Base-by-base conservation (phyloP, 2,888 invertebrate genomes). In the Drosophila mayaguana region DNA sequence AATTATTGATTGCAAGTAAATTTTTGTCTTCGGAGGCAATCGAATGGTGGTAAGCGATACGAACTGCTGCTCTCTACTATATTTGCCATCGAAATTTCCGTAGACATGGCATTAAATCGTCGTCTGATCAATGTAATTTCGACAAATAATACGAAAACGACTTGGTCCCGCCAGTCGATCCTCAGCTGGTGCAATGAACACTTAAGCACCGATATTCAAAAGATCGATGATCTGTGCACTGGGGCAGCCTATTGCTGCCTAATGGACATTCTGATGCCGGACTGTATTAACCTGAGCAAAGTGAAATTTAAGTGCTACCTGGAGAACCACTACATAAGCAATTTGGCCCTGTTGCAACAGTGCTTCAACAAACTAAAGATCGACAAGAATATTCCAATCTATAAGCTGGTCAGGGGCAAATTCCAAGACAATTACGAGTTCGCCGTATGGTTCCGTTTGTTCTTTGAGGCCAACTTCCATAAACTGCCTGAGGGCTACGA, bases 351-450 rank as follows among this genome's bases (percentile, higher is more conserved):
- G 4, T 22, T 76, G 28, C 59, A 77, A 6, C 63, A 64, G 6
- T 42, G 36, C 14, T 60, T 78, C 12, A 51, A n/a, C 0, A 56
- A 25, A 9, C 40, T 45, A 1, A 22, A 45, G 1, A 34, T 78
- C 5, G 7, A 64, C 0, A 73, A 51, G 40, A 2, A 1, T 0
- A 59, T 76, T 32, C 79, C 68, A 3, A 51, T 76, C 14, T 25
- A 74, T 0, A 38, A 74, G 11, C 50, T 78, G 11, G 20, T 64
- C 3, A 51, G 53, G 12, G 59, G 74, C 4, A 68, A 68, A 11
- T 76, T 64, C 18, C 61, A 68, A 43, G 64, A 78, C 25, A 78
- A 78, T 1, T 76, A 64, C n/a, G 76, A 76, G 2, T 76, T 76
- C n/a, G 62, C 62, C 0, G 22, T 59, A 1, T 76, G 76, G 76